These are phyloP conservation scores for Paramormyrops hopkinsi DNA, from an alignment of 2,797 vertebrate species.

Conservation along the genomic window DNA sequence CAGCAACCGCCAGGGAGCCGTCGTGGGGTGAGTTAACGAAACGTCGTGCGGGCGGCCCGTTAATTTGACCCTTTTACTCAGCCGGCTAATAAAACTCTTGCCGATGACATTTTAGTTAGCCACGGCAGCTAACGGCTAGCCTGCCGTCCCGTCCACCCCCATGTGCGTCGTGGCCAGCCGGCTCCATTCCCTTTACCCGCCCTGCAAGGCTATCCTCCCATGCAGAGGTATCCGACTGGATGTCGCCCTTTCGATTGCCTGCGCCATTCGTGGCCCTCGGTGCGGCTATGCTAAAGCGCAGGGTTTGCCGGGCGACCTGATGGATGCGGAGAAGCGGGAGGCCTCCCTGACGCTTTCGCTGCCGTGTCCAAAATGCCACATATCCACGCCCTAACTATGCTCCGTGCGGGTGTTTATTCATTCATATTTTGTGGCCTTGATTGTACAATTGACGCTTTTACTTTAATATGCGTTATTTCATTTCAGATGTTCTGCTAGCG, in stretches of 20 bases:
- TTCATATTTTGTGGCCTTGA: neutral
- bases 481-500: neutral
- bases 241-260: neutral
- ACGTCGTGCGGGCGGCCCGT: neutral
- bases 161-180: neutral
- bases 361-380: neutral
- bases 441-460: neutral
- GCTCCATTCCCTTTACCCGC: neutral
- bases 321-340: neutral
- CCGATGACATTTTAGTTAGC: neutral
- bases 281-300: neutral
- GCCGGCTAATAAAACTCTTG: neutral
- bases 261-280: neutral
- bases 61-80: neutral
- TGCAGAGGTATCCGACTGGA: neutral
- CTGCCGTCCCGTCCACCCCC: neutral
- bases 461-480: neutral
- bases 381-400: neutral
- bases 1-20: neutral
- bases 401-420: neutral
- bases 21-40: constrained; percentile 21
- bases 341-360: neutral
- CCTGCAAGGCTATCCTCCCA: neutral
- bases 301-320: neutral
- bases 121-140: neutral